Base-by-base conservation (phyloP, 2,888 invertebrate genomes). In the Spisula solida region DNA sequence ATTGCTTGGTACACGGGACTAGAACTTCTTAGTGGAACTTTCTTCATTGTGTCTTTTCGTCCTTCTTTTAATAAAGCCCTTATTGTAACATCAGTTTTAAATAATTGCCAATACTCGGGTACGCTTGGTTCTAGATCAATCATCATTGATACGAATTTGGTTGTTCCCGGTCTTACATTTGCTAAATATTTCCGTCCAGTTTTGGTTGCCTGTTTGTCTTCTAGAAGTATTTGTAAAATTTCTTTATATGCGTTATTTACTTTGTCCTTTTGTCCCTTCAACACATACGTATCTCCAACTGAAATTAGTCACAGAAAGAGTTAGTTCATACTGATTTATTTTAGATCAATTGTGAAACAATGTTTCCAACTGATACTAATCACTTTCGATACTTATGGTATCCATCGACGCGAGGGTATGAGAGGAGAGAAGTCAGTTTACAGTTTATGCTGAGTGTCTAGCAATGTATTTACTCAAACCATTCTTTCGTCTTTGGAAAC, bases 1-100 rank as follows among this genome's bases (percentile, higher is more conserved):
- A 95, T 92, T 16, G 90, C 91, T 12, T 85, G 81, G 66, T 89
- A 90, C 1, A 88, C 89, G 16, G 78, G 29, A 10, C 70, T 41
- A 18, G 89, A 14, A 0, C 6, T 1, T 10, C 25, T 41, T 2
- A 89, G 41, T 4, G 18, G 31, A 5, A 81, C 81, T 31, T 66
- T 81, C n/a, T 79, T 51, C 25, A 75, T 81, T 10, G 66, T 60
- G 6, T 48, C 80, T 34, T 29, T 66, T 29, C 41, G 31, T 0
- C 56, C 25, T 34, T 41, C 56, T 8, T 8, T 31, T 2, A 82
- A 18, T n/a, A 78, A 1, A 5, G 29, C 47, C 12, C 25, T 47
- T 12, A 87, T 10, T 0, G 48, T 78, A 60, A 48, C 48, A 29
- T 84, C 87, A 29, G 82, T 41, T 34, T 89, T 81, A 56, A 51